phyloP scores from a whole-genome alignment of 2,888 invertebrate species.

The Perizoma flavofasciatum region DNA sequence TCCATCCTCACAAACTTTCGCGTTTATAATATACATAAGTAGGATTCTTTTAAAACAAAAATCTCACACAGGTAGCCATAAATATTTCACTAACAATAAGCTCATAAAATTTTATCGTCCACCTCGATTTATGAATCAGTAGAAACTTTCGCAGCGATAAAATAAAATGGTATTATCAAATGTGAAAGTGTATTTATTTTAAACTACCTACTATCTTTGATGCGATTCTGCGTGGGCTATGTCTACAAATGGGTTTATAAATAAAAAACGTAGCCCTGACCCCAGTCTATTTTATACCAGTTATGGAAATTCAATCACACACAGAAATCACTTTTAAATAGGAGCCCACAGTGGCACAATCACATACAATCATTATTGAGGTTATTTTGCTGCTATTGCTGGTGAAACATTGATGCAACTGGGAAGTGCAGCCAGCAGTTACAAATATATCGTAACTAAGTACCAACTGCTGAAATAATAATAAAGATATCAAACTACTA shows the following conservation, averaged over 20 bases:
- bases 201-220: conserved; percentile 11
- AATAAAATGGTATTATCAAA: conserved; percentile 24
- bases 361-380: conserved; percentile 1
- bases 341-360: conserved; percentile 7
- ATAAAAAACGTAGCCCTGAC: conserved; percentile 22
- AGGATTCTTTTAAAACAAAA: conserved; percentile 1
- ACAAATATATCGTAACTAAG: too few relatives aligned
- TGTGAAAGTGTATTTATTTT: conserved; percentile 27
- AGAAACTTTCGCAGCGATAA: conserved; percentile 27
- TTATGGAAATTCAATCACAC: conserved; percentile 24
- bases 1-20: too few relatives aligned
- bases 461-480: too few relatives aligned
- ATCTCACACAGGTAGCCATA: conserved; percentile 16
- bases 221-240: conserved; percentile 16
- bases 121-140: conserved; percentile 29
- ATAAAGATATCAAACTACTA: too few relatives aligned
- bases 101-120: conserved; percentile 33
- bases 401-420: too few relatives aligned
- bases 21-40: too few relatives aligned
- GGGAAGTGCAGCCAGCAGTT: too few relatives aligned
- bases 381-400: neutral
- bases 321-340: neutral
- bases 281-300: conserved; percentile 19
- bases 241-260: conserved; percentile 16
- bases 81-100: conserved; percentile 36